These are phyloP conservation scores for Drosophila testacea DNA, from an alignment of 2,888 invertebrate species.

Conservation along the genomic window DNA sequence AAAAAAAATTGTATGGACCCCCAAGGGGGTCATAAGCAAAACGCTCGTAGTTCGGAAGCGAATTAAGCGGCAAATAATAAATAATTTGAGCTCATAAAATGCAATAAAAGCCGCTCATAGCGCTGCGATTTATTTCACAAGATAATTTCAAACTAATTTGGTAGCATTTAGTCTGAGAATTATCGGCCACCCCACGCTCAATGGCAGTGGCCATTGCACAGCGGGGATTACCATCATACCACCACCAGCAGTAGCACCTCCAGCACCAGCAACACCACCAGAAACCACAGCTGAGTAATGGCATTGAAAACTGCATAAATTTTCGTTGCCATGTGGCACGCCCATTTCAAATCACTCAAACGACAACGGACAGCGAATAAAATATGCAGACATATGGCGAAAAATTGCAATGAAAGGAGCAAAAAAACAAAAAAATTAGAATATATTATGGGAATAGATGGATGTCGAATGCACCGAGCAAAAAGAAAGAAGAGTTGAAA, in stretches of 20 bases:
- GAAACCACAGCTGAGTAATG: conserved; percentile 68
- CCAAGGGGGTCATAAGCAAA: conserved; percentile 44
- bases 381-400: conserved; percentile 36
- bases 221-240: conserved; percentile 31
- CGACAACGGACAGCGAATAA: conserved; percentile 34
- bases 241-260: conserved; percentile 14
- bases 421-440: conserved; percentile 8
- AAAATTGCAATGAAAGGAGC: conserved; percentile 19
- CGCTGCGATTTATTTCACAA: conserved; percentile 71
- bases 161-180: conserved; percentile 76
- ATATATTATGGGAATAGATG: conserved; percentile 13
- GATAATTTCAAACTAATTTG: conserved; percentile 78
- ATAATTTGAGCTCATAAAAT: conserved; percentile 77
- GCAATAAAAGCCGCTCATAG: conserved; percentile 69
- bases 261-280: background rate
- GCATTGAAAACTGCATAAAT: conserved; percentile 79
- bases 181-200: conserved; percentile 48
- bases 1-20: conserved; percentile 27
- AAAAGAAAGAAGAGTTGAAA: conserved; percentile 1
- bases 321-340: conserved; percentile 51
- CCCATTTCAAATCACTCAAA: conserved; percentile 69
- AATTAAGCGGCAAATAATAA: conserved; percentile 76
- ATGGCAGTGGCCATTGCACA: conserved; percentile 33
- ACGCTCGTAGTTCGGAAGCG: conserved; percentile 75
- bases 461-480: background rate